phyloP scores from a whole-genome alignment of 2,888 invertebrate genomes.

The Kuschelorhynchus macadamiae region DNA sequence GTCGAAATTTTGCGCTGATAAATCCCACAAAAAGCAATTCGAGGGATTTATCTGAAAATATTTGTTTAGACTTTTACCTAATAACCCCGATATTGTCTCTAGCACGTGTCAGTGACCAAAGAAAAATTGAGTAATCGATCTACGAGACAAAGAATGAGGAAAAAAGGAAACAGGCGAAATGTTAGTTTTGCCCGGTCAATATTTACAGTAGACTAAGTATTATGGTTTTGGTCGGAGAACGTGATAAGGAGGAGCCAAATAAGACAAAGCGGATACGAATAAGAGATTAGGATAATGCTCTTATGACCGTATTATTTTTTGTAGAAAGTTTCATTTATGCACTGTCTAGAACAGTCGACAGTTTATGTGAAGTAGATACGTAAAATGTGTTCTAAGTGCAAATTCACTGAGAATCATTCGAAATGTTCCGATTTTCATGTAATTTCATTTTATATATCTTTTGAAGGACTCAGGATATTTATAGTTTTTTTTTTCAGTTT shows the following conservation, averaged over 20 bases:
- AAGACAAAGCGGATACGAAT: constrained; percentile 12
- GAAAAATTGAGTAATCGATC: constrained; percentile 44
- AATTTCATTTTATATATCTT: too few relatives aligned
- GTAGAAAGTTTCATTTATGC: too few relatives aligned
- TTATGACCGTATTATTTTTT: background rate
- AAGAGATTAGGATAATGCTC: background rate
- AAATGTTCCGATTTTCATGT: too few relatives aligned
- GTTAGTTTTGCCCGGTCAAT: constrained; percentile 57
- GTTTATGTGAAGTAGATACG: too few relatives aligned
- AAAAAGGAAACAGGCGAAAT: constrained; percentile 34
- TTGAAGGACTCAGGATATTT: too few relatives aligned
- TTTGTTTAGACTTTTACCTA: constrained; percentile 48
- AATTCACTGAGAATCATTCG: too few relatives aligned
- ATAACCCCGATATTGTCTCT: constrained; percentile 42
- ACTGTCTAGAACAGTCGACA: too few relatives aligned
- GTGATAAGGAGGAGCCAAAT: constrained; percentile 59
- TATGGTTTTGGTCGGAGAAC: constrained; percentile 58
- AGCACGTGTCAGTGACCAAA: constrained; percentile 43
- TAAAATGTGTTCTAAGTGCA: too few relatives aligned
- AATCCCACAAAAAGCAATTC: constrained; percentile 23
- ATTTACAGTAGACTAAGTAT: constrained; percentile 65
- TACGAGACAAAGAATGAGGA: constrained; percentile 32
- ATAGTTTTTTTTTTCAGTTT: too few relatives aligned
- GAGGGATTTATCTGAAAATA: constrained; percentile 25
- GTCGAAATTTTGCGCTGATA: constrained; percentile 7